Base-by-base conservation (phyloP, 2,888 invertebrate species). In the Lepidocyrtinus sp. region DNA sequence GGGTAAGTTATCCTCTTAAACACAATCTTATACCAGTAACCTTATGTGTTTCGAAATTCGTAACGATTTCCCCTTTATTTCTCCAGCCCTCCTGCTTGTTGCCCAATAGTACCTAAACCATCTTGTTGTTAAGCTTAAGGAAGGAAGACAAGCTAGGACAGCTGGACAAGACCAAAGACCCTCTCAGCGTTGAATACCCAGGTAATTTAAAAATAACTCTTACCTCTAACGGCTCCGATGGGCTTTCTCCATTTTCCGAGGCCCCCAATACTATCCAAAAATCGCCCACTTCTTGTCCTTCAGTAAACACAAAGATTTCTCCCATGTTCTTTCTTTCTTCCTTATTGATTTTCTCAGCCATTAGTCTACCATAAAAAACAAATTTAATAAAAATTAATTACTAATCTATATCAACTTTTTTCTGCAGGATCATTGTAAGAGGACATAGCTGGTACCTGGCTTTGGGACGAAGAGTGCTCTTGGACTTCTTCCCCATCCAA, bases 271-370 rank as follows among this genome's bases (percentile, higher is more conserved):
- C 90, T 72, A 91, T 90, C 95, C 97, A 96, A 90, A 99, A 99
- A 25, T 94, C 95, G 3, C 90, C 90, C 3, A 94, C 93, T 88
- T 99, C 98, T 76, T 93, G 92, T 0, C 94, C 94, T 89, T 96
- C 95, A 46, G 91, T 90, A 88, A 97, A 94, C 0, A 95, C 93
- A 59, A 95, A 90, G 75, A 99, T 93, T 87, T 98, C 97, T 0
- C 97, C 94, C 88, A 95, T 95, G 88, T 96, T 96, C 89, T 99
- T 99, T 21, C 99, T 91, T 89, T 99, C 99, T 88, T 97, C 96
- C 89, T 99, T 99, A 89, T 98, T 99, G 77, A 99, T 96, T 89
- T 99, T 99, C 89, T 99, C 99, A 1, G 98, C 96, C 91, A 99
- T 93, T 15, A 99, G 90, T 72, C 97, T 91, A 65, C 36, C 7